These are phyloP conservation scores for Eupithecia exiguata DNA, from an alignment of 2,888 invertebrate genomes.

Conservation along the genomic window DNA sequence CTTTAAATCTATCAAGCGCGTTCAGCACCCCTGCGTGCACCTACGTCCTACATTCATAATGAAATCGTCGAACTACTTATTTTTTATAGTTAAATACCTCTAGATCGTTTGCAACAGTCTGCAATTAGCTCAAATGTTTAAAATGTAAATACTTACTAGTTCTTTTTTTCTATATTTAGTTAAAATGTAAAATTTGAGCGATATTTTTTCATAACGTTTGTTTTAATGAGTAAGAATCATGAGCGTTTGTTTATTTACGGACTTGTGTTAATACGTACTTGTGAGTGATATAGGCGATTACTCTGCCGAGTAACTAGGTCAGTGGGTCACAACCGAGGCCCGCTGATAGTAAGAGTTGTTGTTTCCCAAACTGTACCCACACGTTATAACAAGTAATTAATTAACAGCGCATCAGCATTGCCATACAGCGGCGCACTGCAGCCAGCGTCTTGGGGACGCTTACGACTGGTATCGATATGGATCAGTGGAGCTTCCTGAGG, in stretches of 20 bases:
- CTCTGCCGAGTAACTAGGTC: slow-evolving; percentile 85
- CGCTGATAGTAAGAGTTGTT: slow-evolving; percentile 69
- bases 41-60: background rate
- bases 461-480: too few relatives aligned
- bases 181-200: background rate
- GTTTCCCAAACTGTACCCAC: slow-evolving; percentile 68
- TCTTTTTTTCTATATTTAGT: background rate
- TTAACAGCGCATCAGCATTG: too few relatives aligned
- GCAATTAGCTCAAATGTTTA: too few relatives aligned
- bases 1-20: too few relatives aligned
- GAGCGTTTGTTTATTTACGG: slow-evolving; percentile 43
- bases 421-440: too few relatives aligned
- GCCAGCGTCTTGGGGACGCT: too few relatives aligned
- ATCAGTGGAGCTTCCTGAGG: too few relatives aligned
- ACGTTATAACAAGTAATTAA: background rate
- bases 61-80: background rate
- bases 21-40: too few relatives aligned
- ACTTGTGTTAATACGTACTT: slow-evolving; percentile 41
- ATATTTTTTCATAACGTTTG: background rate
- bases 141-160: background rate
- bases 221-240: slow-evolving; percentile 11
- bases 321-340: slow-evolving; percentile 86
- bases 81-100: background rate
- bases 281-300: slow-evolving; percentile 67
- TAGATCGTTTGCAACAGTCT: background rate